Base-by-base conservation (phyloP, 2,797 vertebrate genomes). In the Emydoidea blandingii region DNA sequence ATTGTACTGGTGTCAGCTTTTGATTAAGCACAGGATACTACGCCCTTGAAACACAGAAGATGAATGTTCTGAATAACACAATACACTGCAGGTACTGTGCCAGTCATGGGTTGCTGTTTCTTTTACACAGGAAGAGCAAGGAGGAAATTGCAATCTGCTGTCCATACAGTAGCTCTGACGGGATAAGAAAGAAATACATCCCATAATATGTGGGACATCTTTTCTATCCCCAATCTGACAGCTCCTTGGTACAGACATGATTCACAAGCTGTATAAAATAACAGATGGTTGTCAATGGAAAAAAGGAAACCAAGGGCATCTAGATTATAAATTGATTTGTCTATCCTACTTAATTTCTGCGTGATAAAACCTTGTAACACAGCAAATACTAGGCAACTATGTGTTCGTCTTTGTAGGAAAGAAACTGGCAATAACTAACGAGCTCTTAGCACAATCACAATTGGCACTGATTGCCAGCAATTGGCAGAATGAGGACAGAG, bases 251-350 rank as follows among this genome's bases (percentile, higher is more conserved):
- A 93, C 0, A 2, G 93, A 78, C 0, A 0, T 50, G 89, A 85
- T 50, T 31, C 50, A 27, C 21, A 10, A 53, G 93, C 91, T 95
- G 83, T 94, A 91, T 87, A 65, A 93, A 92, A 78, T 41, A 94
- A 95, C 96, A 96, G 90, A 94, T 96, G 96, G 93, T 88, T 92
- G 81, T 87, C 95, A 93, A 82, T 2, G 25, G 95, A 92, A 91
- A 96, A 94, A 96, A 95, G 91, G 92, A 96, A 92, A 87, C 62
- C 41, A 80, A 83, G 50, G 37, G 94, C 91, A 94, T 81, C 86
- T 90, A 82, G 84, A 65, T 89, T 92, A 31, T 0, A 94, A 95
- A 95, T 93, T 93, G 84, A 31, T 0, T 18, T 83, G 81, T 87
- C 89, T 82, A 87, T 74, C 87, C 96, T 87, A 65, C 72, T 95